phyloP scores from a whole-genome alignment of 1,140 invertebrate species.

The Atta texana region DNA sequence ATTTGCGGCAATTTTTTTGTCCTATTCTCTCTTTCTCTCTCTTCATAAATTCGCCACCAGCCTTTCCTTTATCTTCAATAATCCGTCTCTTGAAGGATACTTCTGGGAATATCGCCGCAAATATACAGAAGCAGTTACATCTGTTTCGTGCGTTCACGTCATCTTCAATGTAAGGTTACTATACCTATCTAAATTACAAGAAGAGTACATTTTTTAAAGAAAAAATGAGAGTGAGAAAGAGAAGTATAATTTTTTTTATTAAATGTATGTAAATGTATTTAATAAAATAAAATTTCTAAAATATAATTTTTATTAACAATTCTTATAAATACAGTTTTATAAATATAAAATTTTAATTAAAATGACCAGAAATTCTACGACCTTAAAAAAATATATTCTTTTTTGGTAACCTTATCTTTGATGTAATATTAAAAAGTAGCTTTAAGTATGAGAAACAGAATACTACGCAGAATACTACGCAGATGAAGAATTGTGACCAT shows the following conservation, averaged over 20 bases:
- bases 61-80: constrained; percentile 44
- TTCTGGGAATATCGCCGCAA: constrained; percentile 31
- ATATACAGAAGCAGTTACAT: constrained; percentile 35
- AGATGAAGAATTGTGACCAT: background rate
- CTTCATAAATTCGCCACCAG: constrained; percentile 44
- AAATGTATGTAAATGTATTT: no score
- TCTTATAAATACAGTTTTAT: no score
- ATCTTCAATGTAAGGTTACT: background rate
- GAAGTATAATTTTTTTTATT: no score
- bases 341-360: no score
- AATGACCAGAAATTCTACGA: no score
- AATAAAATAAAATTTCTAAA: no score
- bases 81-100: constrained; percentile 64
- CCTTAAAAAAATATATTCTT: no score
- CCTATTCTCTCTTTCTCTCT: constrained; percentile 2
- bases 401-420: background rate
- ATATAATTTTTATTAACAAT: no score
- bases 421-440: constrained; percentile 14
- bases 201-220: no score
- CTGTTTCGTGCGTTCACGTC: background rate
- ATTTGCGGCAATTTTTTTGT: constrained; percentile 47
- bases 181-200: no score
- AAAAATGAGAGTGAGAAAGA: no score
- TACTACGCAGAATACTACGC: background rate
- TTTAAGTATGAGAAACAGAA: background rate